Evolutionary conservation across 2,113 vertebrate genomes (phyloP).

Genomic region (Carassius gibelio): DNA sequence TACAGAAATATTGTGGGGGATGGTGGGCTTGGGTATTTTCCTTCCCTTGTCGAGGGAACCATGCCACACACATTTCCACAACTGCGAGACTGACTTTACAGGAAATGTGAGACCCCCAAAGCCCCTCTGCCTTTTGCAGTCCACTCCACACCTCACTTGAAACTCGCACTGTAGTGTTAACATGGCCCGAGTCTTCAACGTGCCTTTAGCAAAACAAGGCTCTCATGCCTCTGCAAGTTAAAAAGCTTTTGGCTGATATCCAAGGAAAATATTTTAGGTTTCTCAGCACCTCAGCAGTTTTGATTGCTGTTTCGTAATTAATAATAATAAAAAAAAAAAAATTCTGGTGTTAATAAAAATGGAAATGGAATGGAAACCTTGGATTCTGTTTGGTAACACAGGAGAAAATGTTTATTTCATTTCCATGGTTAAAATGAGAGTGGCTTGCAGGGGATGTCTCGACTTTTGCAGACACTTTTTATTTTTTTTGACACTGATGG

Average conservation of each 20-base stretch:
- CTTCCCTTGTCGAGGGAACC: conserved; percentile 5
- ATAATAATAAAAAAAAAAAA: too few species aligned
- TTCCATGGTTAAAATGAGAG: neutral
- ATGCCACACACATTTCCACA: neutral
- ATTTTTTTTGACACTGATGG: neutral
- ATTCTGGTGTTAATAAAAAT: neutral
- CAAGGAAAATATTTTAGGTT: conserved; percentile 5
- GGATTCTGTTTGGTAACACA: neutral
- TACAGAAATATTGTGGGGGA: neutral
- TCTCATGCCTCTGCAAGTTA: conserved; percentile 34
- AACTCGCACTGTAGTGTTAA: conserved; percentile 30
- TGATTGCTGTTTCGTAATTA: neutral
- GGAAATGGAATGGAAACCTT: neutral
- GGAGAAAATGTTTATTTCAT: neutral
- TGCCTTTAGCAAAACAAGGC: conserved; percentile 23
- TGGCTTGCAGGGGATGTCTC: neutral
- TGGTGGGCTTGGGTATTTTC: neutral
- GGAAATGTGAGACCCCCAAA: conserved; percentile 8
- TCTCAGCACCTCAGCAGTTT: conserved; percentile 29
- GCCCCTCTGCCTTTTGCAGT: neutral
- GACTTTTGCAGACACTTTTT: neutral
- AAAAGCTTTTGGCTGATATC: conserved; percentile 2
- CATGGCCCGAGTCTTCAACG: conserved; percentile 33
- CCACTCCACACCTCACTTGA: conserved; percentile 4
- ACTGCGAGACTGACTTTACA: neutral